Evolutionary conservation across 2,888 invertebrate species (phyloP).

Genomic region (Branchellion lobata): DNA sequence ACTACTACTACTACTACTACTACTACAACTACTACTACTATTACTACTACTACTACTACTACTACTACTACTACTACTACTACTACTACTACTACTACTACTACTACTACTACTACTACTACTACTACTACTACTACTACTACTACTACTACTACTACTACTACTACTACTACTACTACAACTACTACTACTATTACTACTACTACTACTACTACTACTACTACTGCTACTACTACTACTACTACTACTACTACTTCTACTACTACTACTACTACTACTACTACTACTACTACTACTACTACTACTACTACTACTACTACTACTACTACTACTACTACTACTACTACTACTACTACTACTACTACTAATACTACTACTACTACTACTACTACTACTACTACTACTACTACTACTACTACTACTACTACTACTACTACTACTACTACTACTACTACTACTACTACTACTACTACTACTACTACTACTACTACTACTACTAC

Average conservation of each 20-base stretch:
- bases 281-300: slow-evolving; percentile 14
- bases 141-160: slow-evolving; percentile 3
- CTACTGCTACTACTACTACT: slow-evolving; percentile 1
- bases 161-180: slow-evolving; percentile 3
- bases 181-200: slow-evolving; percentile 3
- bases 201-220: slow-evolving; percentile 3
- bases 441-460: neutral
- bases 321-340: slow-evolving; percentile 27
- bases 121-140: neutral
- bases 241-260: neutral
- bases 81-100: neutral
- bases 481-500: neutral
- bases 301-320: slow-evolving; percentile 27
- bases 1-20: neutral
- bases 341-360: too few species aligned
- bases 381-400: slow-evolving; percentile 19
- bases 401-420: slow-evolving; percentile 22
- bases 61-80: neutral
- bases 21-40: neutral
- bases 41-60: neutral
- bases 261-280: neutral
- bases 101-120: neutral
- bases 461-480: neutral
- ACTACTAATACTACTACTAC: too few species aligned
- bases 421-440: slow-evolving; percentile 15